A percentile compares a stretch with the other conserved stretches of the same genome.
Evolutionary conservation across 2,888 invertebrate species (phyloP).

Genomic region (Dynastes grantii): DNA sequence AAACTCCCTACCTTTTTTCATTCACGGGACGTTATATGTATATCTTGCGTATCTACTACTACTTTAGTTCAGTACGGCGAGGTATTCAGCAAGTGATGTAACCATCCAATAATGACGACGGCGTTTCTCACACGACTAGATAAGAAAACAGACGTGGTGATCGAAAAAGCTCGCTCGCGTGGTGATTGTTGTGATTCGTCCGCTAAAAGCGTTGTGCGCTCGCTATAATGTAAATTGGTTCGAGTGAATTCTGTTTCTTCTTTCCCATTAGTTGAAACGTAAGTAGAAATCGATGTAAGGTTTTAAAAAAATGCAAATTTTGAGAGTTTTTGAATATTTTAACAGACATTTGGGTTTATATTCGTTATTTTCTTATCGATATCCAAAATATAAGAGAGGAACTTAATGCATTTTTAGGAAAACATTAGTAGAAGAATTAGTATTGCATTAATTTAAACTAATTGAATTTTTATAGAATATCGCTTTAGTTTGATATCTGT

Average conservation of each 20-base stretch:
- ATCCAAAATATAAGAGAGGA: too few relatives aligned
- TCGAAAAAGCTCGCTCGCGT: conserved; percentile 27
- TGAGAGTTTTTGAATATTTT: too few relatives aligned
- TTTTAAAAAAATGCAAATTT: too few relatives aligned
- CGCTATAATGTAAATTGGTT: conserved; percentile 23
- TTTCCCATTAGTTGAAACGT: conserved; percentile 20
- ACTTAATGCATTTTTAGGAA: too few relatives aligned
- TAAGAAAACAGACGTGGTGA: conserved; percentile 29
- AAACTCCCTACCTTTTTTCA: conserved; percentile 49
- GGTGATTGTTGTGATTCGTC: conserved; percentile 10
- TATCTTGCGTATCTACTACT: conserved; percentile 34
- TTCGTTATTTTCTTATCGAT: too few relatives aligned
- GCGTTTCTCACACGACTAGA: conserved; percentile 29
- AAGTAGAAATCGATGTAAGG: conserved; percentile 9
- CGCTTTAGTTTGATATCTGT: too few relatives aligned
- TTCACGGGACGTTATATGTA: conserved; percentile 31
- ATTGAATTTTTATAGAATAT: too few relatives aligned
- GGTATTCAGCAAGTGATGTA: conserved; percentile 30
- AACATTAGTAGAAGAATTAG: too few relatives aligned
- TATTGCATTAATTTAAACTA: too few relatives aligned
- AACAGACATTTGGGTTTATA: too few relatives aligned
- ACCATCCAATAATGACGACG: conserved; percentile 12
- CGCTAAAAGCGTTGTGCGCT: background rate
- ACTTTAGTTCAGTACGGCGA: conserved; percentile 35
- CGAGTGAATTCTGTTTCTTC: conserved; percentile 16